Evolutionary conservation across 2,888 invertebrate genomes (phyloP).

Genomic region (Arenicola marina): DNA sequence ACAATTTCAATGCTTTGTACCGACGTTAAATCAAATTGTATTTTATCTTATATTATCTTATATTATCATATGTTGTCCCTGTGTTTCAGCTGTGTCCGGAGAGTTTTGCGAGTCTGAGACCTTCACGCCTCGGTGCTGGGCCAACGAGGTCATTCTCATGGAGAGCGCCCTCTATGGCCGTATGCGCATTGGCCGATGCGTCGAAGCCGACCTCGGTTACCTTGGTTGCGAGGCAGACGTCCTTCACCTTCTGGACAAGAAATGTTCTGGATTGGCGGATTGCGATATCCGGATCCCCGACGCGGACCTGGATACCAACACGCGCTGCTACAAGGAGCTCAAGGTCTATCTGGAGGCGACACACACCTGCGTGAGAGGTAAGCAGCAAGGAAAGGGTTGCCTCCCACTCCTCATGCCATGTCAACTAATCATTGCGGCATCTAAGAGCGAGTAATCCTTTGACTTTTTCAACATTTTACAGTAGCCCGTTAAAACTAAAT

Average conservation of each 20-base stretch:
- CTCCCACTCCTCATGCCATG: too few relatives aligned
- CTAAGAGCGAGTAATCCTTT: too few relatives aligned
- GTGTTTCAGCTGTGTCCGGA: too few relatives aligned
- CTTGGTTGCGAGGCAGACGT: conserved; percentile 22
- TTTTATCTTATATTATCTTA: too few relatives aligned
- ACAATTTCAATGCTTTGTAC: too few relatives aligned
- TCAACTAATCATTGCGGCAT: too few relatives aligned
- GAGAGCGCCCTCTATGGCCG: conserved; percentile 17
- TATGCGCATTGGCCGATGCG: conserved; percentile 22
- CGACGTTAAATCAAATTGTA: too few relatives aligned
- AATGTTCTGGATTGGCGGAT: conserved; percentile 18
- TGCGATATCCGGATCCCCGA: conserved; percentile 22
- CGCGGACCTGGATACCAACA: conserved; percentile 12
- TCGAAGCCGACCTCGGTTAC: conserved; percentile 20
- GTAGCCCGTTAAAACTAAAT: too few relatives aligned
- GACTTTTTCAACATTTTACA: too few relatives aligned
- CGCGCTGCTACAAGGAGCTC: conserved; percentile 24
- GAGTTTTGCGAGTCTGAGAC: conserved; percentile 25
- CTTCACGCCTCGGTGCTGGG: conserved; percentile 14
- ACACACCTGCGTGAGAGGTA: conserved; percentile 16
- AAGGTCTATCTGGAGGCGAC: conserved; percentile 24
- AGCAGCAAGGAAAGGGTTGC: too few relatives aligned
- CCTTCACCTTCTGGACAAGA: conserved; percentile 15
- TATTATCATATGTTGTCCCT: too few relatives aligned
- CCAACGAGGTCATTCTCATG: conserved; percentile 17